Conservation (phyloP, 1,140 invertebrate species). For the Temnothorax curvispinosus region DNA sequence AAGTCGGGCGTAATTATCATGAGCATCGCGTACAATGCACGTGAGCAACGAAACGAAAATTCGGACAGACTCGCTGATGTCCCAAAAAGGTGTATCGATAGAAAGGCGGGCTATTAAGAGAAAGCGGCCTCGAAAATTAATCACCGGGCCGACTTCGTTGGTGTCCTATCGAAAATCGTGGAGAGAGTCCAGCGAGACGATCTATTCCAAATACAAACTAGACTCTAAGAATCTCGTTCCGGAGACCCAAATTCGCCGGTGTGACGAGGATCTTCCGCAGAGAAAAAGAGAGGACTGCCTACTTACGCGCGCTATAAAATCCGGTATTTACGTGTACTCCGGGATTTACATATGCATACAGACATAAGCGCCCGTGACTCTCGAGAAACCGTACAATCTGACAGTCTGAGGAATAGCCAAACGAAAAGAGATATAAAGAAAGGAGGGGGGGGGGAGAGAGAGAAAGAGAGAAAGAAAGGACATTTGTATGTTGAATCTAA, state of each 20-base stretch:
- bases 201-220: slow-evolving; percentile 55
- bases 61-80: not conserved
- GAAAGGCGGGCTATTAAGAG: slow-evolving; percentile 77
- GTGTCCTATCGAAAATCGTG: slow-evolving; percentile 51
- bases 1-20: not conserved
- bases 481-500: slow-evolving; percentile 18
- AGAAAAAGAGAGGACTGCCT: slow-evolving; percentile 49
- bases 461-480: slow-evolving; percentile 12
- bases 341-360: slow-evolving; percentile 60
- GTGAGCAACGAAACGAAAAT: slow-evolving; percentile 36
- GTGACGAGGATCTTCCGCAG: slow-evolving; percentile 8
- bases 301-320: slow-evolving; percentile 43
- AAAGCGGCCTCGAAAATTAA: slow-evolving; percentile 83
- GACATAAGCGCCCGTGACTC: not conserved
- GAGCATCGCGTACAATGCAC: not conserved
- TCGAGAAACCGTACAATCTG: slow-evolving; percentile 7
- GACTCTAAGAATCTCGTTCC: slow-evolving; percentile 77
- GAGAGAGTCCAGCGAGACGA: slow-evolving; percentile 30
- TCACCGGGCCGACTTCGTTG: slow-evolving; percentile 42
- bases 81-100: slow-evolving; percentile 50
- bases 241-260: slow-evolving; percentile 76
- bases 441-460: not conserved
- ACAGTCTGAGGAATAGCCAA: not conserved
- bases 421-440: slow-evolving; percentile 5
- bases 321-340: slow-evolving; percentile 6